Evolutionary conservation across 2,888 invertebrate genomes (phyloP).

Genomic region (Ommatoiulus sabulosus): DNA sequence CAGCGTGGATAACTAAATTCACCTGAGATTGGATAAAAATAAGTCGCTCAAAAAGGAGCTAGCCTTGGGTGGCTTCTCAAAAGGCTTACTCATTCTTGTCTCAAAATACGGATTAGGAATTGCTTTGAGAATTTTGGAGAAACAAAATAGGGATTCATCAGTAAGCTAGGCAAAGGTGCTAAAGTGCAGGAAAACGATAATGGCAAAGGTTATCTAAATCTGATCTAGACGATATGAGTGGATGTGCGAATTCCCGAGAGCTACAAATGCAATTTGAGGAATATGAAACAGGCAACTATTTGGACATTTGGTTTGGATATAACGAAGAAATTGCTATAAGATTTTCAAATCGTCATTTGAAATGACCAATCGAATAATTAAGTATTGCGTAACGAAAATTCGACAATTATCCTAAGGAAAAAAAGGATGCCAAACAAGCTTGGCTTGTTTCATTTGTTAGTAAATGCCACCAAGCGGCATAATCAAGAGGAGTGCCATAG

Average conservation of each 20-base stretch:
- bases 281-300: background rate
- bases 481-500: background rate
- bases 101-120: slow-evolving; percentile 26
- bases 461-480: background rate
- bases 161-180: background rate
- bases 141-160: background rate
- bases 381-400: background rate
- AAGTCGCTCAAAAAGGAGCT: slow-evolving; percentile 47
- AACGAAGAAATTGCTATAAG: background rate
- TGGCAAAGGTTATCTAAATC: background rate
- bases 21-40: slow-evolving; percentile 48
- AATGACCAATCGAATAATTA: background rate
- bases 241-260: background rate
- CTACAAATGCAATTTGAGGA: background rate
- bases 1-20: slow-evolving; percentile 41
- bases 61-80: slow-evolving; percentile 37
- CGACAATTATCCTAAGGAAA: no score
- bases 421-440: background rate
- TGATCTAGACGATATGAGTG: background rate
- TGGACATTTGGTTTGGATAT: background rate
- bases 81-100: slow-evolving; percentile 47
- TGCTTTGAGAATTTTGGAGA: background rate
- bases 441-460: background rate
- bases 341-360: background rate
- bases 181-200: background rate